Base-by-base conservation (phyloP, 2,113 vertebrate species). In the Strix aluco region DNA sequence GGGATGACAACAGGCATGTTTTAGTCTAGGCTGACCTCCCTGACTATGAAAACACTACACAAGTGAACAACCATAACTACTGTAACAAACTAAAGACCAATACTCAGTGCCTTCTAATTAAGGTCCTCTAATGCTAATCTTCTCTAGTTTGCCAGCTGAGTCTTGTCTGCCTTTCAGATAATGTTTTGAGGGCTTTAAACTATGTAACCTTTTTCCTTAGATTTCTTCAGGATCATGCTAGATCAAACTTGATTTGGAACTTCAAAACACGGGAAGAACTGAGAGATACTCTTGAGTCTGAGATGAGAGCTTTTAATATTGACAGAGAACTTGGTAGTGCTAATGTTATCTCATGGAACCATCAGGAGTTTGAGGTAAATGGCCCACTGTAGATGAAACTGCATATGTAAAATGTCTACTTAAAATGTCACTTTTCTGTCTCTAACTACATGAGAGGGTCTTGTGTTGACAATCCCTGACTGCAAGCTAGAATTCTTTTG, bases 171-270 rank as follows among this genome's bases (percentile, higher is more conserved):
- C 61, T 94, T 83, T 81, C 47, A 66, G 29, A 19, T 62, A 27
- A 58, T 38, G 20, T 74, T 79, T 86, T 84, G 20, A 71, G 36
- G 7, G 1, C 3, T 74, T 94, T 94, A 87, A 84, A 79, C 27
- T 59, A 3, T 30, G 25, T 55, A 22, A 91, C 17, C 92, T 88
- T 11, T 94, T 34, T 95, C 21, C 44, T 26, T 88, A 99, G 99
- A 95, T 99, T 99, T 98, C 98, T 99, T 97, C 98, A 99, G 52
- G 99, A 99, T 97, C 99, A 99, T 70, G 98, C 99, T 20, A 98
- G 97, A 54, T 99, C 99, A 65, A 99, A 99, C 96, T 98, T 99
- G 90, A 99, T 99, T 98, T 99, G 99, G 99, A 99, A 99, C 98
- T 99, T 99, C 95, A 99, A 99, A 98, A 99, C 99, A 11, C 98